Base-by-base conservation (phyloP, 2,113 vertebrate genomes). In the Triplophysa dalaica region DNA sequence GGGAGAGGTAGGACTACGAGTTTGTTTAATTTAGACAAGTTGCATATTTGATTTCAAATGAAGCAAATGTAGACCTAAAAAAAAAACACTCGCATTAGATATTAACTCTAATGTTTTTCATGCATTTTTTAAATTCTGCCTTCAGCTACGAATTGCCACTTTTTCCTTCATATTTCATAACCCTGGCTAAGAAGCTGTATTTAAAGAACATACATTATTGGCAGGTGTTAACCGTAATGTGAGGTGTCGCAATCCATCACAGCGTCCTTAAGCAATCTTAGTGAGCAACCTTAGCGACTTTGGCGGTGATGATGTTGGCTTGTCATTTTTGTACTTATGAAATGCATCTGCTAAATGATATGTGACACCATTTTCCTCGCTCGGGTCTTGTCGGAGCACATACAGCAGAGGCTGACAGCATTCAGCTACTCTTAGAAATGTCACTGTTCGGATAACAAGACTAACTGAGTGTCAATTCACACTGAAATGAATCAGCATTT, bases 281-380 rank as follows among this genome's bases (percentile, higher is more conserved):
- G 14, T 54, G 50, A 54, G 24, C 24, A 24, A 24, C 1, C 24
- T 24, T 24, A 24, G 24, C 24, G 6, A 54, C 50, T 54, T 58
- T 21, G n/a, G 4, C 8, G 6, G 16, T n/a, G 54, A 58, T 58
- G n/a, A 16, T 33, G 16, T 60, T 33, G 33, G 54, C 41, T 33
- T 41, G 54, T 29, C 17, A 56, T 24, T 41, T 41, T 3, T 60
- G 54, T 43, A 74, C 69, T 21, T 61, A 24, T 29, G 19, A 58
- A 60, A 73, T 58, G 54, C 70, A 41, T 74, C 70, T 74, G 70
- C 33, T 74, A 74, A 74, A 74, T 74, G 33, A 74, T 26, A 78
- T 56, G 48, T 58, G 43, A 62, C 24, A 74, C n/a, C 0, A 75
- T 67, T 54, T 26, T 52, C 22, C 24, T 21, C 80, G 48, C 3